Conservation (phyloP, 2,797 vertebrate species). For the Cephalopachus bancanus region DNA sequence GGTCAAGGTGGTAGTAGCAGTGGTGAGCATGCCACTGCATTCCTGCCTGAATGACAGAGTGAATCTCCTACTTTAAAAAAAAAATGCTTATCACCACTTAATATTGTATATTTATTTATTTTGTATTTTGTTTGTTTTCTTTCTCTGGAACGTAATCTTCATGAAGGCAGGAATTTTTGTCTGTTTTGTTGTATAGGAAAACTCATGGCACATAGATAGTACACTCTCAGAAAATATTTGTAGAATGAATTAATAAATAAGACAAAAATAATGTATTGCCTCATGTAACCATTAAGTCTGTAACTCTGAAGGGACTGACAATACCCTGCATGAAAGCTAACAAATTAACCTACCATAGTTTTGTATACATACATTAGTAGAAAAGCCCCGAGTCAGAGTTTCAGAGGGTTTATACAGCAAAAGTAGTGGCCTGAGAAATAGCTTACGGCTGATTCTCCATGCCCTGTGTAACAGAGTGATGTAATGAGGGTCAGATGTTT, state of each 20-base stretch:
- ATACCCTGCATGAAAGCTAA: not conserved
- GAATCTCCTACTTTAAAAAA: too few relatives aligned
- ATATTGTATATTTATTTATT: not conserved
- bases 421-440: not conserved
- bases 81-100: not conserved
- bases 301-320: not conserved
- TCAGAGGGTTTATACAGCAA: not conserved
- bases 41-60: too few relatives aligned
- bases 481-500: not conserved
- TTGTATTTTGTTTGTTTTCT: constrained; percentile 28
- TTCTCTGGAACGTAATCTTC: constrained; percentile 1
- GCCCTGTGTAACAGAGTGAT: not conserved
- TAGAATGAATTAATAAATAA: constrained; percentile 18
- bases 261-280: not conserved
- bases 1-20: too few relatives aligned
- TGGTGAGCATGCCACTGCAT: too few relatives aligned
- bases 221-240: constrained; percentile 14
- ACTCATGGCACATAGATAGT: not conserved
- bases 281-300: not conserved
- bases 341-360: not conserved
- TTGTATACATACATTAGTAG: not conserved
- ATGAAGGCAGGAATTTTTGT: not conserved
- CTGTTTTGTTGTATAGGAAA: not conserved
- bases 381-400: not conserved
- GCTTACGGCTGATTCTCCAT: not conserved